Evolutionary conservation across 2,797 vertebrate genomes (phyloP).

Genomic region (Squalus acanthias): DNA sequence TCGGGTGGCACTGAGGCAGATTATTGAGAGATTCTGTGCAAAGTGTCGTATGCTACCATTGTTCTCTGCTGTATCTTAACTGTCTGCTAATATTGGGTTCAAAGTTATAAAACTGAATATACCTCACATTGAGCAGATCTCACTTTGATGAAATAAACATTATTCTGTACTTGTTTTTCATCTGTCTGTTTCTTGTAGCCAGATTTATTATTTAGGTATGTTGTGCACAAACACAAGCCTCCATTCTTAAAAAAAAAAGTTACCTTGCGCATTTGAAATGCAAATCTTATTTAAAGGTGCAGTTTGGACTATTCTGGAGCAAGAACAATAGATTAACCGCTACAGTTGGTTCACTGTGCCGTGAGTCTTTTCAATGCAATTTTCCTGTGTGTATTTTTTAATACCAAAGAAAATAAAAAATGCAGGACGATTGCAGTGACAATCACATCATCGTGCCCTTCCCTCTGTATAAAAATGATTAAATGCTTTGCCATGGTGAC

Average conservation of each 20-base stretch:
- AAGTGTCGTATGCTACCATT: background rate
- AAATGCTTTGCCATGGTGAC: background rate
- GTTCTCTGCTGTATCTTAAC: background rate
- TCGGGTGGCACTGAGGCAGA: background rate
- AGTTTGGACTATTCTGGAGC: background rate
- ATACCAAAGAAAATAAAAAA: background rate
- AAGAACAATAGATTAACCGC: background rate
- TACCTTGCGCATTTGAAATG: background rate
- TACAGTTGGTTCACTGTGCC: background rate
- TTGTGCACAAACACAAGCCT: background rate
- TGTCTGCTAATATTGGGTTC: background rate
- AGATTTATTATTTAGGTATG: background rate
- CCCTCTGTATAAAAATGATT: background rate
- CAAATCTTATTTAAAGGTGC: background rate
- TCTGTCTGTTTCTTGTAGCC: too few relatives aligned
- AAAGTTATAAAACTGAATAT: background rate
- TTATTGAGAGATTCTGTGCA: background rate
- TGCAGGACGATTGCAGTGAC: background rate
- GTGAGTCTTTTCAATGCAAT: background rate
- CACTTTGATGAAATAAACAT: background rate
- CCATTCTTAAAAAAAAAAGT: background rate
- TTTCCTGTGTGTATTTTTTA: background rate
- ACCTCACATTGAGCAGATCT: background rate
- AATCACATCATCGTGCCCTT: background rate
- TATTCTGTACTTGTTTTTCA: background rate